phyloP scores from a whole-genome alignment of 2,113 vertebrate species.

The Saccopteryx bilineata region DNA sequence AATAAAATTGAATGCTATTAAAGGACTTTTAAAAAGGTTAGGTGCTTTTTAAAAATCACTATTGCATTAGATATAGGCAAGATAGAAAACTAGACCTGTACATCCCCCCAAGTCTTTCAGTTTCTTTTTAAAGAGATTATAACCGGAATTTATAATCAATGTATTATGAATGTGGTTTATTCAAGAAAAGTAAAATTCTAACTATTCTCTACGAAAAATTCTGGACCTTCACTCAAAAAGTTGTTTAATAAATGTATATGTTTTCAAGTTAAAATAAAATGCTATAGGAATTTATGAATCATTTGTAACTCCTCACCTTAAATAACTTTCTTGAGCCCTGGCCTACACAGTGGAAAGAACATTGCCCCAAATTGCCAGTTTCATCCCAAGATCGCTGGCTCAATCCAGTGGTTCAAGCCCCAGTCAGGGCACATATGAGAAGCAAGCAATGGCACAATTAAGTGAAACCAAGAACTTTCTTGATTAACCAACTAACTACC shows the following conservation, averaged over 20 bases:
- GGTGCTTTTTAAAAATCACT: neutral
- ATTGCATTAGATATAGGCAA: neutral
- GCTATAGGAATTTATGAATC: neutral
- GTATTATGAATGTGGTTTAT: slow-evolving; percentile 26
- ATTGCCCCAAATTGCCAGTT: no score
- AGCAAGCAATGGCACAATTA: no score
- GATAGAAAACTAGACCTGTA: neutral
- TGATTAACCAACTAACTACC: neutral
- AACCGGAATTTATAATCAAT: slow-evolving; percentile 39
- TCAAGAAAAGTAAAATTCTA: slow-evolving; percentile 33
- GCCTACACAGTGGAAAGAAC: no score
- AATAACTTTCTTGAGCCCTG: slow-evolving; percentile 20
- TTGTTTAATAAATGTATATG: slow-evolving; percentile 5
- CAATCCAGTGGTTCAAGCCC: no score
- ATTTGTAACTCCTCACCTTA: slow-evolving; percentile 12
- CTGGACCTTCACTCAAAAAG: slow-evolving; percentile 22
- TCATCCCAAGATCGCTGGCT: no score
- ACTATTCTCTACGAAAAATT: slow-evolving; percentile 34
- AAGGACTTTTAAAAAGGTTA: neutral
- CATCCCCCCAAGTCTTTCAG: neutral
- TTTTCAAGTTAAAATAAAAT: slow-evolving; percentile 61
- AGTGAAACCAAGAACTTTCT: neutral
- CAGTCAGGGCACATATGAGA: no score
- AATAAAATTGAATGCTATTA: neutral
- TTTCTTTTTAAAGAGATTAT: slow-evolving; percentile 50